Conservation (phyloP, 2,113 vertebrate genomes). For the Crocuta crocuta region DNA sequence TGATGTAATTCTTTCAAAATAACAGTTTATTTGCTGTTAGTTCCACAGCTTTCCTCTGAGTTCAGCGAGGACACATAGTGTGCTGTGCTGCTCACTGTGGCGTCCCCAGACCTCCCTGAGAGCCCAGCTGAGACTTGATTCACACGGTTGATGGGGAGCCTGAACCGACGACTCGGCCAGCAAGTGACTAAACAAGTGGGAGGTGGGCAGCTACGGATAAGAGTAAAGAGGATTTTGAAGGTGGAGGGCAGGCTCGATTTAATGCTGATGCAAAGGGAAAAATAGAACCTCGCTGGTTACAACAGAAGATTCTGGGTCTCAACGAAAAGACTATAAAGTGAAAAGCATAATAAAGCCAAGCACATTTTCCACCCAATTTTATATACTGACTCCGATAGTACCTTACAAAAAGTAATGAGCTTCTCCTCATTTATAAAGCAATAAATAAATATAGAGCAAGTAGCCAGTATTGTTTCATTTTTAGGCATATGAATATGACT, state of each 20-base stretch:
- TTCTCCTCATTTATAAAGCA: not conserved
- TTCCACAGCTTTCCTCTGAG: not conserved
- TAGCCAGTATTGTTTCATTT: not conserved
- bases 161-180: not conserved
- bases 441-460: not conserved
- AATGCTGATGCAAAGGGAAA: constrained; percentile 23
- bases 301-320: not conserved
- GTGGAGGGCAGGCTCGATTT: not conserved
- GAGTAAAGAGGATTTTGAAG: not conserved
- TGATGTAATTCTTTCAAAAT: not conserved
- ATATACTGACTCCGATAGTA: not conserved
- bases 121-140: not conserved
- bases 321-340: not conserved
- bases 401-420: not conserved
- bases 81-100: not conserved
- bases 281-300: not conserved
- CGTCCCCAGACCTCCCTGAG: not conserved
- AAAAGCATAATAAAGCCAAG: constrained; percentile 8
- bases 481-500: not conserved
- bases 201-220: not conserved
- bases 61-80: accelerated
- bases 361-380: not conserved
- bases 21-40: not conserved
- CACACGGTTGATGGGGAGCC: not conserved
- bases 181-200: not conserved